Conservation (phyloP, 64 coral and sea anemone genomes). For the Stichodactyla mertensii region DNA sequence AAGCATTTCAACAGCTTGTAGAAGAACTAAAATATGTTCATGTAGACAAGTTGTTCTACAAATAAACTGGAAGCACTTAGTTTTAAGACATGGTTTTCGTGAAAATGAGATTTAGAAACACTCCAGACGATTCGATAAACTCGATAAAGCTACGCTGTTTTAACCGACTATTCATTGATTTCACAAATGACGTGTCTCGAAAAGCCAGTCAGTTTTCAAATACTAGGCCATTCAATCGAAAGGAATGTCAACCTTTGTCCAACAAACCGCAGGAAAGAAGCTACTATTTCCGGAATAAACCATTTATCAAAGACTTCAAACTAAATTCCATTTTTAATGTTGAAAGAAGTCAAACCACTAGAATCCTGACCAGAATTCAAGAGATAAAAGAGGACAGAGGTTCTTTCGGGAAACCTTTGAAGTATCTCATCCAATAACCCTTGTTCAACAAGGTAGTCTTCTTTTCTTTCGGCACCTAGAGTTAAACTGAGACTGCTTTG, state of each 20-base stretch:
- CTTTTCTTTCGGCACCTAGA: conserved; percentile 1
- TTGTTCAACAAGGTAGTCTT: not conserved
- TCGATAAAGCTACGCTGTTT: not conserved
- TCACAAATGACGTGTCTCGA: not conserved
- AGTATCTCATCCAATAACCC: not conserved
- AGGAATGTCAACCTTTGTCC: not conserved
- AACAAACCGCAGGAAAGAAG: not conserved
- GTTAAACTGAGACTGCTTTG: not conserved
- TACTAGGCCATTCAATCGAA: not conserved
- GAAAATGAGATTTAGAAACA: not conserved
- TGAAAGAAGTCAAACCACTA: conserved; percentile 7
- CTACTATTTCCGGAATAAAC: conserved; percentile 6
- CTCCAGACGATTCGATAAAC: not conserved
- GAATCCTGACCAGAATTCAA: not conserved
- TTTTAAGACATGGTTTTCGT: not conserved
- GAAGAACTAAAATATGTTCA: not conserved
- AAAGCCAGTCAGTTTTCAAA: not conserved
- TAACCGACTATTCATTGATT: not conserved
- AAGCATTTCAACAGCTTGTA: not conserved
- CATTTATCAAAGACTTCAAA: conserved; percentile 11
- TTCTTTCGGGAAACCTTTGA: not conserved
- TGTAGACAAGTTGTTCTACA: not conserved
- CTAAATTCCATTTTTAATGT: conserved; percentile 4
- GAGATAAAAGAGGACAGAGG: not conserved
- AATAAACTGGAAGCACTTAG: not conserved